Percentiles rank a stretch among this genome's conserved stretches.
These are phyloP conservation scores for Xerus inauris DNA, from an alignment of 2,113 vertebrate species.

Conservation along the genomic window DNA sequence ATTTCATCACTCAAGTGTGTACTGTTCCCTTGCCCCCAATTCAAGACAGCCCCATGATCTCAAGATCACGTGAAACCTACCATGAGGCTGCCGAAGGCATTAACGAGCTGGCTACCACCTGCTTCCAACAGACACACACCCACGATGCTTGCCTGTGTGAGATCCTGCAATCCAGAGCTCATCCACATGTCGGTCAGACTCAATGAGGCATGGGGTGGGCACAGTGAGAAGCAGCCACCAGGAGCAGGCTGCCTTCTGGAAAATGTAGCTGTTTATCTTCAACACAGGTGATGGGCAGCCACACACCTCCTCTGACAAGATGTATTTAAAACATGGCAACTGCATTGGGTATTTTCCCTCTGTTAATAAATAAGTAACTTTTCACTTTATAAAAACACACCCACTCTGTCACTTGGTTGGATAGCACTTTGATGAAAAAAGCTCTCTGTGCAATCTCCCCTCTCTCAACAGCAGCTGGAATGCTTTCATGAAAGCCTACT, in stretches of 20 bases:
- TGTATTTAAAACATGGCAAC: not conserved
- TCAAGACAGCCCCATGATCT: not conserved
- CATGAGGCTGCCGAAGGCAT: too few relatives aligned
- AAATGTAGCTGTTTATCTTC: not conserved
- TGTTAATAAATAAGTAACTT: slow-evolving; percentile 4
- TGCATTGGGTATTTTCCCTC: not conserved
- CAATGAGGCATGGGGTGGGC: not conserved
- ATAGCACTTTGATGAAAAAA: not conserved
- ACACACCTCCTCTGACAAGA: not conserved
- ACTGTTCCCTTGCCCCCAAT: not conserved
- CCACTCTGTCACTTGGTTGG: not conserved
- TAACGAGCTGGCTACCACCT: not conserved
- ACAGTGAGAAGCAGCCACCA: not conserved
- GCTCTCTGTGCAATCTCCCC: not conserved
- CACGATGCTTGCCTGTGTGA: too few relatives aligned
- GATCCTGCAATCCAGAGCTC: not conserved
- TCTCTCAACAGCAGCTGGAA: not conserved
- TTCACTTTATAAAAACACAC: slow-evolving; percentile 32
- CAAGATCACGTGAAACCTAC: not conserved
- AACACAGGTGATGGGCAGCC: not conserved
- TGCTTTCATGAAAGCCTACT: not conserved
- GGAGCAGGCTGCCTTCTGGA: not conserved
- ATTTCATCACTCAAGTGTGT: not conserved
- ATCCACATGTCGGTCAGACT: accelerated
- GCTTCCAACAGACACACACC: accelerated